phyloP scores from a whole-genome alignment of 2,113 vertebrate species.

The Oncorhynchus clarkii region DNA sequence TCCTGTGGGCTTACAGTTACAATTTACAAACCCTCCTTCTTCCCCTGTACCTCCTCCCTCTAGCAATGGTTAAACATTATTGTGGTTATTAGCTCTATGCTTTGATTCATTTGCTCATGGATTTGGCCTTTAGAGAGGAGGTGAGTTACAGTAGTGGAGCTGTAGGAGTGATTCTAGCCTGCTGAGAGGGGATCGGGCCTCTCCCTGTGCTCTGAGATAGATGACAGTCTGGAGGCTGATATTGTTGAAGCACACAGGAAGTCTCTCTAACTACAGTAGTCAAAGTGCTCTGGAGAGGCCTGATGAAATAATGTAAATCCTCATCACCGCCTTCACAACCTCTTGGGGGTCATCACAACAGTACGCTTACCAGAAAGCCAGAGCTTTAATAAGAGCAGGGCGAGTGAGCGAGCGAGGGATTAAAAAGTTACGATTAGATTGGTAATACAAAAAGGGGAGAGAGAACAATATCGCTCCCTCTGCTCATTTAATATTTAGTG shows the following conservation, averaged over 20 bases:
- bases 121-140: background rate
- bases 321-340: conserved; percentile 6
- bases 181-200: background rate
- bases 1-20: conserved; percentile 2
- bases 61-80: background rate
- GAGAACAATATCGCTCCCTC: conserved; percentile 19
- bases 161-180: background rate
- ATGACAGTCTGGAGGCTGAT: conserved; percentile 39
- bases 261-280: background rate
- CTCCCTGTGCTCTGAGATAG: conserved; percentile 40
- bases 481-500: conserved; percentile 15
- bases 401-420: conserved; percentile 1
- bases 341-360: background rate
- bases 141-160: background rate
- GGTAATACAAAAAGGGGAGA: conserved; percentile 27
- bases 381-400: conserved; percentile 16
- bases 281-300: conserved; percentile 12
- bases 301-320: conserved; percentile 17
- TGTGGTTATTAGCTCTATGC: background rate
- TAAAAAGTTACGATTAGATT: conserved; percentile 23
- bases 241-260: conserved; percentile 27
- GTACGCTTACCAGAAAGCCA: background rate
- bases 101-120: background rate
- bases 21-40: background rate
- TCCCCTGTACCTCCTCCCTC: background rate